Percentiles rank a stretch among this genome's conserved stretches.
These are phyloP conservation scores for Alloplasta piceator DNA, from an alignment of 2,888 invertebrate genomes.

Conservation along the genomic window DNA sequence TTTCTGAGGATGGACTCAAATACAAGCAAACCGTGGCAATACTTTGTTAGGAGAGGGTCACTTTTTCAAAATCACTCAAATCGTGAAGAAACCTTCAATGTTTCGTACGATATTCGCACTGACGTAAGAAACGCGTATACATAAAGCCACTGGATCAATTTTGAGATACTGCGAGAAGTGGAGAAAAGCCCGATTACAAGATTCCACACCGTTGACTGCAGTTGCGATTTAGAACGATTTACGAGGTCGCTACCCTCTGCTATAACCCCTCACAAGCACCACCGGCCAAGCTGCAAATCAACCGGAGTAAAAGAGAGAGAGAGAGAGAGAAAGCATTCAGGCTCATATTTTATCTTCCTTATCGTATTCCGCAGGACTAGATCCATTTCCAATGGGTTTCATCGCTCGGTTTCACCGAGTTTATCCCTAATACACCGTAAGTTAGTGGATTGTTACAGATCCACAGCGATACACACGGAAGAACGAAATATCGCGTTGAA, in stretches of 20 bases:
- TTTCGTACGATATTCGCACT: conserved; percentile 14
- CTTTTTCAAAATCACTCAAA: not conserved
- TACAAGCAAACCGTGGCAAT: not conserved
- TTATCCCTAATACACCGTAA: conserved; percentile 46
- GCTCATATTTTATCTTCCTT: conserved; percentile 62
- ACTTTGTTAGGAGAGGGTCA: not conserved
- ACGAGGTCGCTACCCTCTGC: conserved; percentile 54
- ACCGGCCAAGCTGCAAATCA: conserved; percentile 11
- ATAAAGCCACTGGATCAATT: conserved; percentile 51
- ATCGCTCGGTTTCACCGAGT: conserved; percentile 52
- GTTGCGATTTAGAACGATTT: conserved; percentile 63
- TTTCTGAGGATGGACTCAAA: not conserved
- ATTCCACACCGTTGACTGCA: conserved; percentile 64
- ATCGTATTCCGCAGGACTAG: conserved; percentile 59
- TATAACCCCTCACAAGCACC: conserved; percentile 27
- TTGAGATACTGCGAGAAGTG: conserved; percentile 46
- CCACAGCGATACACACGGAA: conserved; percentile 51
- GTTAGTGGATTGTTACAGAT: conserved; percentile 55
- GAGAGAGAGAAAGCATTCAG: conserved; percentile 38
- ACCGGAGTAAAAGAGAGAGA: conserved; percentile 23
- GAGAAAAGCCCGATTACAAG: conserved; percentile 55
- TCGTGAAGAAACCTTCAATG: conserved; percentile 35
- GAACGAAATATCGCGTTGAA: conserved; percentile 40
- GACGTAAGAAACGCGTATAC: not conserved
- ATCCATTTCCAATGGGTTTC: conserved; percentile 57